These are phyloP conservation scores for Rhinoptilus africanus DNA, from an alignment of 2,113 vertebrate species.

Conservation along the genomic window DNA sequence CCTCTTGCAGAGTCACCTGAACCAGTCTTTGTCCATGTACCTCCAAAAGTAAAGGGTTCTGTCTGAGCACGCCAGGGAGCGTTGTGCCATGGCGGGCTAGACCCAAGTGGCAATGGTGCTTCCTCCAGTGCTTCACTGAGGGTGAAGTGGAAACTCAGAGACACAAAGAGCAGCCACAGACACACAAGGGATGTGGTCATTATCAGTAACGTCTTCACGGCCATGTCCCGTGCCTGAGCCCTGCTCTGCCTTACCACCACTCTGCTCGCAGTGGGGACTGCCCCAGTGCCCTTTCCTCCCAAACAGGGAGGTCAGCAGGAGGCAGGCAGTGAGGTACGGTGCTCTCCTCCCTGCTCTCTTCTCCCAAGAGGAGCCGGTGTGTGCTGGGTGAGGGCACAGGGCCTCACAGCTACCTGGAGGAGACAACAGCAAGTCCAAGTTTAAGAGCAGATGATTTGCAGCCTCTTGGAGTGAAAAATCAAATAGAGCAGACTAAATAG, in stretches of 20 bases:
- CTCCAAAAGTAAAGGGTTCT: neutral
- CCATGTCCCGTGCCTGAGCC: rapidly evolving
- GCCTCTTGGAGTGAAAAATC: neutral
- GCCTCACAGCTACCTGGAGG: neutral
- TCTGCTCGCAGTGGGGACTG: neutral
- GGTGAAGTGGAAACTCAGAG: neutral
- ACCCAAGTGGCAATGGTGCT: neutral
- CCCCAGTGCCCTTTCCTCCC: neutral
- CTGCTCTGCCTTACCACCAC: neutral
- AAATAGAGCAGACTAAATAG: neutral
- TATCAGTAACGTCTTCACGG: rapidly evolving
- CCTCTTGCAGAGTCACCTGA: neutral
- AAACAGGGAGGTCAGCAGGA: neutral
- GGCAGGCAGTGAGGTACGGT: neutral
- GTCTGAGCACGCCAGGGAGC: neutral
- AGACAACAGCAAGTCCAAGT: neutral
- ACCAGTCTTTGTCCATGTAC: neutral
- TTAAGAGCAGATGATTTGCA: neutral
- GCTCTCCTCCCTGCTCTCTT: neutral
- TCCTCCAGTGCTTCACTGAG: neutral
- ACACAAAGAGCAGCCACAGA: neutral
- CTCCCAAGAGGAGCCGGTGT: neutral
- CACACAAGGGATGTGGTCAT: neutral
- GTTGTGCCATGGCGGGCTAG: rapidly evolving
- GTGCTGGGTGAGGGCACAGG: neutral